A percentile compares a stretch with the other conserved stretches of the same genome.
Conservation (phyloP, 2,113 vertebrate genomes). For the Ageneiosus marmoratus region DNA sequence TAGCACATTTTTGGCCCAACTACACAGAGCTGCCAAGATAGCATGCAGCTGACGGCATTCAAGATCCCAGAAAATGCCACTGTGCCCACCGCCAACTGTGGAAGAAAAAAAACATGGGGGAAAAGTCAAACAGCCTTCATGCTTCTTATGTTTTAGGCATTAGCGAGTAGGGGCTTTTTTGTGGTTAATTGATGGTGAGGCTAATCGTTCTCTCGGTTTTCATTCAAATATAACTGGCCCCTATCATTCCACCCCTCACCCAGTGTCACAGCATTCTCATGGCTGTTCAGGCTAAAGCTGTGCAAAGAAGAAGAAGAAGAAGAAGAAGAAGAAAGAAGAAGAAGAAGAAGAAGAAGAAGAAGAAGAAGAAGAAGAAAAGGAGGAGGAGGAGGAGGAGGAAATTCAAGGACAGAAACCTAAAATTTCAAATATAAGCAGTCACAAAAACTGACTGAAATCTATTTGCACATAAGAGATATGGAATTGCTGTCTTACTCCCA, state of each 20-base stretch:
- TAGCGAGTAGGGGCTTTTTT: conserved; percentile 28
- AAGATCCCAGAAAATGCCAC: conserved; percentile 63
- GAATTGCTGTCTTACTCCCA: background rate
- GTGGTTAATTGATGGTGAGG: conserved; percentile 44
- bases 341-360: background rate
- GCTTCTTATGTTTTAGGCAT: conserved; percentile 36
- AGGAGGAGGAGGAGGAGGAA: no score
- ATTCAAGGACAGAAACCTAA: background rate
- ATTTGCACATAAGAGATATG: background rate
- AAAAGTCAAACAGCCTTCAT: conserved; percentile 34
- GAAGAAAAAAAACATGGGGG: conserved; percentile 7
- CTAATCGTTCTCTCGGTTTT: conserved; percentile 42
- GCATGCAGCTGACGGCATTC: conserved; percentile 68
- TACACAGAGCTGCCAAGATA: conserved; percentile 68
- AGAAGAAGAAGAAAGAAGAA: no score
- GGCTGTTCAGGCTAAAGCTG: background rate
- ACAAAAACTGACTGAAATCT: background rate
- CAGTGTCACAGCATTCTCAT: conserved; percentile 15
- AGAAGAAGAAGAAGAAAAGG: background rate
- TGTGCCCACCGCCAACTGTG: conserved; percentile 52
- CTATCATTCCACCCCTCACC: conserved; percentile 24
- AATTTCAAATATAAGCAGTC: conserved; percentile 13
- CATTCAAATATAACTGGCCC: conserved; percentile 32
- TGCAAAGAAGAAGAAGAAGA: background rate
- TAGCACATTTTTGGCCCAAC: conserved; percentile 72